Conservation (phyloP, 1,140 invertebrate genomes). For the Yoshiicerus persimilis region DNA sequence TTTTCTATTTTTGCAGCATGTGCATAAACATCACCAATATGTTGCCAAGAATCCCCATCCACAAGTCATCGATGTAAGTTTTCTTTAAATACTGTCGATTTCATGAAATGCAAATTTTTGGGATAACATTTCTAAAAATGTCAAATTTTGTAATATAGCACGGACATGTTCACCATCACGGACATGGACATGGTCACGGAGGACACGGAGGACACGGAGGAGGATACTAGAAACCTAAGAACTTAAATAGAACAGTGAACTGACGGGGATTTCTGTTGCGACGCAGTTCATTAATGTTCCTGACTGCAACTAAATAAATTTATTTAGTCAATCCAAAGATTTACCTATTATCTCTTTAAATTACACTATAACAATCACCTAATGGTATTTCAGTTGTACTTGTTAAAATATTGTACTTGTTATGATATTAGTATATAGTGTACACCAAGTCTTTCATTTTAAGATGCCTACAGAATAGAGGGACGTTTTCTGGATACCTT, state of each 20-base stretch:
- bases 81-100: too few relatives aligned
- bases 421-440: too few relatives aligned
- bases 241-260: neutral
- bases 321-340: neutral
- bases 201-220: neutral
- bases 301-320: neutral
- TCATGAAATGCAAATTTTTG: too few relatives aligned
- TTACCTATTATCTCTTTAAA: neutral
- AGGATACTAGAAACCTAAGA: too few relatives aligned
- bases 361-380: neutral
- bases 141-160: neutral
- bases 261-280: neutral
- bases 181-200: neutral
- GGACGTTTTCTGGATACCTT: neutral
- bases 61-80: neutral
- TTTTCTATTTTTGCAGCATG: neutral
- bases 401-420: neutral
- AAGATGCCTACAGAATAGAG: neutral
- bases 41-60: neutral
- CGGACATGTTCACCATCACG: neutral
- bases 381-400: neutral
- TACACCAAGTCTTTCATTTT: neutral
- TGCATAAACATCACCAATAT: slow-evolving; percentile 4
- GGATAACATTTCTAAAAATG: too few relatives aligned
- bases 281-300: neutral